Evolutionary conservation across 2,888 invertebrate genomes (phyloP).

Genomic region (Aporophyla nigra): DNA sequence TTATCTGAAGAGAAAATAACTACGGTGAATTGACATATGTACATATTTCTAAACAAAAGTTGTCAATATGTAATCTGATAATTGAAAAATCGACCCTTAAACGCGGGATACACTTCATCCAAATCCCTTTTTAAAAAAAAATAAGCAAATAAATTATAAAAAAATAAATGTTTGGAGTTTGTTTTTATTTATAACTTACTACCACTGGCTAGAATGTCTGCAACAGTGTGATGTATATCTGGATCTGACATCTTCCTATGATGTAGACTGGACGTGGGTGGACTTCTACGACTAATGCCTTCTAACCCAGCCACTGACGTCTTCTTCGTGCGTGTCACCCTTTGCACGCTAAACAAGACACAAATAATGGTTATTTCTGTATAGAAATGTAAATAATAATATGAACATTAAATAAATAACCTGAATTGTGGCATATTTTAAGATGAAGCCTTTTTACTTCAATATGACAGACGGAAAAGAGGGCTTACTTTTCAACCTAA

Average conservation of each 20-base stretch:
- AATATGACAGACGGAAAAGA: too few relatives aligned
- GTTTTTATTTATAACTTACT: constrained; percentile 71
- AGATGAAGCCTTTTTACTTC: neutral
- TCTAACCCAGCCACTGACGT: constrained; percentile 94
- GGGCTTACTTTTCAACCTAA: too few relatives aligned
- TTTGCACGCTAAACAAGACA: constrained; percentile 88
- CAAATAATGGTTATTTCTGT: constrained; percentile 53
- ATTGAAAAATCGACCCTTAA: neutral
- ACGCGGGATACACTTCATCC: neutral
- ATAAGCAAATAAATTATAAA: neutral
- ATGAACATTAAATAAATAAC: neutral
- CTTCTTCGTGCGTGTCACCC: constrained; percentile 93
- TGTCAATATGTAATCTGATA: neutral
- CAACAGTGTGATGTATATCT: constrained; percentile 94
- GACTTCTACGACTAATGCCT: constrained; percentile 89
- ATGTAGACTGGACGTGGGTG: constrained; percentile 90
- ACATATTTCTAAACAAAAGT: neutral
- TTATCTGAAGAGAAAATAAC: neutral
- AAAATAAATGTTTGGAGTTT: neutral
- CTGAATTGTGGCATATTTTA: neutral
- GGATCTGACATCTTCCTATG: constrained; percentile 97
- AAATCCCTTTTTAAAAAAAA: neutral
- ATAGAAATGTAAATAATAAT: constrained; percentile 1
- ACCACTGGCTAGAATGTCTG: constrained; percentile 89
- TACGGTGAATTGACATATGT: neutral